Percentiles rank a stretch among this genome's conserved stretches.
phyloP scores from a whole-genome alignment of 92 coral and sea anemone genomes.

The Blastomussa wellsi region DNA sequence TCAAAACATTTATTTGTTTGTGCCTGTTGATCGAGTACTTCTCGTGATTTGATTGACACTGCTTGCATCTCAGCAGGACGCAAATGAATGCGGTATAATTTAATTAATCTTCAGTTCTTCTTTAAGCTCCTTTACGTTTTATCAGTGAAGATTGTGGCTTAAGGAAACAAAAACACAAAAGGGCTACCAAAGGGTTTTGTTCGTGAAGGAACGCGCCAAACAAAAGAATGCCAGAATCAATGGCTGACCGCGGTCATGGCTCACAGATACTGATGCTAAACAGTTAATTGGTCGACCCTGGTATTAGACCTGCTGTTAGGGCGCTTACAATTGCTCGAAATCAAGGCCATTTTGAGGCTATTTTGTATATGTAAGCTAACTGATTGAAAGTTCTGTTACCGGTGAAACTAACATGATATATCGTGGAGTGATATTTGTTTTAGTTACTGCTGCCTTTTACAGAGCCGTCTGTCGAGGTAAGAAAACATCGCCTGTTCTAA shows the following conservation, averaged over 20 bases:
- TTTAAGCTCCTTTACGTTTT: background rate
- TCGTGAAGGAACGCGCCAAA: constrained; percentile 18
- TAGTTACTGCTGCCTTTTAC: background rate
- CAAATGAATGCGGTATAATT: background rate
- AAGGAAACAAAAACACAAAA: constrained; percentile 19
- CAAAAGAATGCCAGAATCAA: constrained; percentile 1
- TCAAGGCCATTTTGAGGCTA: constrained; percentile 22
- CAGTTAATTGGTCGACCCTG: constrained; percentile 13
- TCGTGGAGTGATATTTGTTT: background rate
- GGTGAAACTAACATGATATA: background rate
- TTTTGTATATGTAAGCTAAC: background rate
- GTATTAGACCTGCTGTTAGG: constrained; percentile 32
- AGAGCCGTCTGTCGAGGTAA: constrained; percentile 11
- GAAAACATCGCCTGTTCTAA: background rate
- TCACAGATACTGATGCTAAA: background rate
- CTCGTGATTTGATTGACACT: background rate
- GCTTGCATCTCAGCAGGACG: background rate
- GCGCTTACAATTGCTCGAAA: constrained; percentile 9
- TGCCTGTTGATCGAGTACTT: background rate
- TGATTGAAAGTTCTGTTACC: constrained; percentile 7
- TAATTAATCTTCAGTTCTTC: constrained; percentile 17
- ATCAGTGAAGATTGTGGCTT: background rate
- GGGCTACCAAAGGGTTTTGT: constrained; percentile 23
- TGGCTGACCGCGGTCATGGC: too few relatives aligned
- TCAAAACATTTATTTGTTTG: constrained; percentile 16